Evolutionary conservation across 1,140 invertebrate genomes (phyloP), one percentile per base, ranked within the genome.

Genomic region (Paramacrobiotus metropolitanus): DNA sequence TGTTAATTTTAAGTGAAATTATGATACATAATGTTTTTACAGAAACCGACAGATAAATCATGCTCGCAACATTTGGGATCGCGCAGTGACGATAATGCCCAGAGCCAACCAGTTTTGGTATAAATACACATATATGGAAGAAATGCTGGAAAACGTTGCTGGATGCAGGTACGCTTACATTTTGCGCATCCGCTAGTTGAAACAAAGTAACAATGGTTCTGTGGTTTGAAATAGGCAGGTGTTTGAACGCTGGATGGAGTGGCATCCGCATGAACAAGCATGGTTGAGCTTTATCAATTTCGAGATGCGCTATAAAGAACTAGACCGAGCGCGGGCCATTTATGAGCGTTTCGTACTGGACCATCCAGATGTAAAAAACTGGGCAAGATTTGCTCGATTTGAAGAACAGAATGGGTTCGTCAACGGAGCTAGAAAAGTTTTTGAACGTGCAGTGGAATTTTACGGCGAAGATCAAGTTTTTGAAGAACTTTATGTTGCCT

Each of bases 281-380:
- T 99, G 94, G 95, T 84, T 93, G 68, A 97, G 95, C 0, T 99
- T 95, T 68, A 95, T 99, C 45, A 99, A 99, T 69, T 98, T 98
- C 78, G 95, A 99, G 74, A 72, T 99, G 28, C 76, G 93, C 9
- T 98, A 95, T 71, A 92, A 96, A 72, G 94, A 99, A 77, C 81
- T 96, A 21, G 87, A 97, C 67, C 76, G 92, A 68, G 92, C 92
- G 2, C 77, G 95, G 64, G 74, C 81, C 64, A 93, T 99, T 63
- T 98, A 95, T 73, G 88, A 97, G 75, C 74, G 85, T 65, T 98
- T 97, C 78, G 91, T 96, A 0, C 85, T 88, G 70, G 86, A 92
- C 1, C 93, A 97, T 77, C 92, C 92, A 1, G 87, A 94, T 70
- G 84, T 89, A 0, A 92, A 89, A 68, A 89, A 96, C 71, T 97